Base-by-base conservation (phyloP, 2,797 vertebrate species). In the Periophthalmus magnuspinnatus region DNA sequence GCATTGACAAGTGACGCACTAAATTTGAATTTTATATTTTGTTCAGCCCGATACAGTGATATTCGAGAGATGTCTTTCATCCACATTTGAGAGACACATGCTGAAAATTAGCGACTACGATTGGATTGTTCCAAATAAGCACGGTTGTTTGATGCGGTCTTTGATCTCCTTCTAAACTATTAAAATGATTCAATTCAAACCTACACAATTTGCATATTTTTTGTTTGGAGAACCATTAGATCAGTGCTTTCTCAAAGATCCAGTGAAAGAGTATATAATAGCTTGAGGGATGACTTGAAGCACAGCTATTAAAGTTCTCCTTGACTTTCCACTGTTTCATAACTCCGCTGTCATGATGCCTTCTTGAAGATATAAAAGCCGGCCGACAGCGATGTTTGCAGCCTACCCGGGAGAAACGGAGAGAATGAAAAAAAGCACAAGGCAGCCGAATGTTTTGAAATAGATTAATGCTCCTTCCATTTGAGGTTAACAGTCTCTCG, bases 401-500 rank as follows among this genome's bases (percentile, higher is more conserved):
- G 59, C 59, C 74, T 65, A 75, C 54, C 78, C 69, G 33, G 70
- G 68, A 81, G 77, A 72, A 71, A 83, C 72, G 50, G 70, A 82
- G 79, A n/a, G n/a, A n/a, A n/a, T n/a, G n/a, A 66, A 63, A 72
- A 54, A 22, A 55, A 55, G 52, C 21, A 55, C 52, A 55, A 55
- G 19, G 21, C 52, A 55, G 21, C 52, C 21, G 21, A 55, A 0
- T 55, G 83, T 72, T 85, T 80, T 81, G 85, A 84, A 83, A 90
- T 76, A 86, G 86, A 91, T 91, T 89, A 88, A 92, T 88, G 86
- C 81, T 78, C 82, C 78, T 74, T 58, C 76, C 75, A 76, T 88
- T 76, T 81, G 84, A 89, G 92, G 91, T 92, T 92, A 93, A 93
- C 90, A 91, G 91, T 80, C 87, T 89, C 90, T 91, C 89, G 81